Conservation (phyloP, 2,888 invertebrate species). For the Polietes domitor region DNA sequence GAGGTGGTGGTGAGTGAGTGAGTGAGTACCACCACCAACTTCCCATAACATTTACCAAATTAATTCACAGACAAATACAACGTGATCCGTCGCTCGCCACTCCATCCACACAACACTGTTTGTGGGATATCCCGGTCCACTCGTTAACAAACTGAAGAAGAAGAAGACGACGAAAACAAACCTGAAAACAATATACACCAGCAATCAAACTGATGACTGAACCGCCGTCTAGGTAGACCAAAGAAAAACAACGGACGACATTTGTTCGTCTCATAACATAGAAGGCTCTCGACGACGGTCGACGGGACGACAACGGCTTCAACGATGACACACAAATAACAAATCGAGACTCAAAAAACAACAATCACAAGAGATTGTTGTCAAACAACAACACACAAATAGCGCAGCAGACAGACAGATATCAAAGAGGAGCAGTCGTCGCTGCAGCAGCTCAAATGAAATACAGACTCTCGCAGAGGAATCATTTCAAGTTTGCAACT, state of each 20-base stretch:
- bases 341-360: slow-evolving; percentile 11
- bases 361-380: slow-evolving; percentile 28
- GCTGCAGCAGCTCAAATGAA: slow-evolving; percentile 10
- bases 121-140: not conserved
- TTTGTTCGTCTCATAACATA: slow-evolving; percentile 10
- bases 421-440: slow-evolving; percentile 19
- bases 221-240: not conserved
- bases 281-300: not conserved
- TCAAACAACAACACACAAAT: slow-evolving; percentile 33
- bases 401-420: not conserved
- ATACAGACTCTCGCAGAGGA: not conserved
- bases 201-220: not conserved
- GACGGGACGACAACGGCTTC: not conserved
- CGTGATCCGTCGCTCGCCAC: not conserved
- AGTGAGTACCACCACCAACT: not conserved
- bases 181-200: not conserved
- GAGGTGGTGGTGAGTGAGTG: too few species aligned
- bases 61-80: slow-evolving; percentile 42
- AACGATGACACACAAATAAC: slow-evolving; percentile 37
- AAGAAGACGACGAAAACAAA: not conserved
- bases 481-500: slow-evolving; percentile 45
- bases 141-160: not conserved
- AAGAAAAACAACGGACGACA: slow-evolving; percentile 14
- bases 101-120: not conserved
- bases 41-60: slow-evolving; percentile 30